Evolutionary conservation across 2,888 invertebrate species (phyloP).

Genomic region (Ryuthela nishihirai): DNA sequence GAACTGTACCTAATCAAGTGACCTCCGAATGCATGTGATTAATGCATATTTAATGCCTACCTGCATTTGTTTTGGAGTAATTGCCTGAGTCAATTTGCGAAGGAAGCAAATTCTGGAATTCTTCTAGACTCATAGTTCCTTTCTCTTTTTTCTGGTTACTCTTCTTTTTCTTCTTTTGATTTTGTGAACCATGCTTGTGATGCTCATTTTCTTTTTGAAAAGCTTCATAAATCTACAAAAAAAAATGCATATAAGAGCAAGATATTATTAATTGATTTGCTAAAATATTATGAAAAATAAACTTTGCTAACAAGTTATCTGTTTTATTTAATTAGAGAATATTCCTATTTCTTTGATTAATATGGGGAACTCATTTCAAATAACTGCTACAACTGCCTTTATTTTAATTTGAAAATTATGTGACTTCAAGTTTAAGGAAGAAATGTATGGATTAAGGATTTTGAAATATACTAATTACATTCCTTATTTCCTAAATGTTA

Average conservation of each 20-base stretch:
- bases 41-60: too few relatives aligned
- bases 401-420: too few relatives aligned
- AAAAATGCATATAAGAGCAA: not conserved
- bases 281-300: not conserved
- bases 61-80: conserved; percentile 7
- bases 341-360: not conserved
- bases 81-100: conserved; percentile 12
- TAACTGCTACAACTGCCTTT: too few relatives aligned
- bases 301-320: not conserved
- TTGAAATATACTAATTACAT: too few relatives aligned
- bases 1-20: too few relatives aligned
- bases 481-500: too few relatives aligned
- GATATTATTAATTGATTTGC: not conserved
- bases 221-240: conserved; percentile 49
- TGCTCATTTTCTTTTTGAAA: conserved; percentile 44
- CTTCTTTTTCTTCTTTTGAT: conserved; percentile 54
- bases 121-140: conserved; percentile 64
- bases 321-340: not conserved
- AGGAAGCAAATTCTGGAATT: conserved; percentile 63
- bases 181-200: conserved; percentile 41
- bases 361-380: too few relatives aligned
- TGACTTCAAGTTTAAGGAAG: too few relatives aligned
- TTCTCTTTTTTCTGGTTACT: conserved; percentile 59
- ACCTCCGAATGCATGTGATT: too few relatives aligned
- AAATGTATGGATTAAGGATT: too few relatives aligned